Base-by-base conservation (phyloP, 2,888 invertebrate genomes). In the Scaptomyza caliginosa region DNA sequence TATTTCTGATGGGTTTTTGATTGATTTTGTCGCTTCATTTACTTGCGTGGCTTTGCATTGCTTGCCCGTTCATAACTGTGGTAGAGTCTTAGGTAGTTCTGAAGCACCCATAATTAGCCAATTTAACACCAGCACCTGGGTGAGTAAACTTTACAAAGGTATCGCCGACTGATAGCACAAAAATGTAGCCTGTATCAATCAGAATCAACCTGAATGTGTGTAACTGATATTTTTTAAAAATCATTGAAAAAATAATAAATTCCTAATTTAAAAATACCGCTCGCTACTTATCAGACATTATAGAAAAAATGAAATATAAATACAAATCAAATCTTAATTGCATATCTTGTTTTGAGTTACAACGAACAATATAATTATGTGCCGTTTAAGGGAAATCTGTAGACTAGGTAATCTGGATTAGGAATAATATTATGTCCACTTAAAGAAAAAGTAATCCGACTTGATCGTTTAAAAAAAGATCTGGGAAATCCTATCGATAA, bases 1-100 rank as follows among this genome's bases (percentile, higher is more conserved):
- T 8, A 13, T 62, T 59, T 43, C 19, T 84, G 65, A 87, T 87
- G 60, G 67, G 42, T 87, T 85, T 83, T 67, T 83, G 86, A 83
- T 87, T 77, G 83, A 70, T 71, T 78, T 76, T 46, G 52, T 48
- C 23, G 54, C 16, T 52, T 38, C 23, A 59, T 69, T 42, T 60
- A 43, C 32, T 57, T 57, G 43, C 3, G 30, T 40, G n/a, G 56
- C 63, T 45, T 62, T 56, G 55, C 11, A 49, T 39, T 17, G 26
- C 13, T 45, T 28, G 8, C 32, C 45, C 39, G 10, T 26, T 40
- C n/a, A 43, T 34, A 54, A 43, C 11, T n/a, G 28, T 34, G 49
- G 13, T 36, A 32, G 32, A 32, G 65, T 48, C 23, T 74, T 55
- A 43, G 45, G 21, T 8, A 30, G 16, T 24, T 16, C 17, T 42